Conservation (phyloP, 1,140 invertebrate species). For the Lasioglossum albipes region DNA sequence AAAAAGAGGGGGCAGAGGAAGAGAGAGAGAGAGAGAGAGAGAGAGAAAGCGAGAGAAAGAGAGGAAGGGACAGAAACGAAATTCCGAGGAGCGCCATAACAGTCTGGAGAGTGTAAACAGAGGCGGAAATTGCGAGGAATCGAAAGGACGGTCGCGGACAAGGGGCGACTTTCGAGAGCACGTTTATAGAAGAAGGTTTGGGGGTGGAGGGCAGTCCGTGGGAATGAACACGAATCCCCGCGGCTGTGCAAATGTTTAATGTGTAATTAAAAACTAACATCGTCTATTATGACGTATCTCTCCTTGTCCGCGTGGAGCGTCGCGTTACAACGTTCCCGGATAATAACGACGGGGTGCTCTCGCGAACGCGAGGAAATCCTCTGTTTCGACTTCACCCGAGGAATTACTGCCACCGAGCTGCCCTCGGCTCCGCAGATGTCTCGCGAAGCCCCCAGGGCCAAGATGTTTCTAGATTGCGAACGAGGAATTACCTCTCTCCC, state of each 20-base stretch:
- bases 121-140: conserved; percentile 38
- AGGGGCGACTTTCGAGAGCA: not conserved
- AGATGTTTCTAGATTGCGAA: conserved; percentile 29
- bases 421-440: not conserved
- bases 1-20: no score
- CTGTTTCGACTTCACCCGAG: conserved; percentile 21
- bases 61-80: not conserved
- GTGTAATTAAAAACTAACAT: conserved; percentile 60
- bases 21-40: not conserved
- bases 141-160: not conserved
- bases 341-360: conserved; percentile 19
- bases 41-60: no score
- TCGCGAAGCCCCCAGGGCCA: not conserved
- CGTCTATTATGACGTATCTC: conserved; percentile 27
- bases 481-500: conserved; percentile 27
- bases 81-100: conserved; percentile 21
- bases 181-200: no score
- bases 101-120: conserved; percentile 39
- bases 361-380: not conserved
- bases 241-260: conserved; percentile 50
- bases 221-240: conserved; percentile 10
- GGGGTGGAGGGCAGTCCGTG: not conserved
- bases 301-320: not conserved
- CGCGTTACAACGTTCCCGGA: not conserved
- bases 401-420: conserved; percentile 18